These are phyloP conservation scores for Platalea minor DNA, from an alignment of 2,797 vertebrate species.

Conservation along the genomic window DNA sequence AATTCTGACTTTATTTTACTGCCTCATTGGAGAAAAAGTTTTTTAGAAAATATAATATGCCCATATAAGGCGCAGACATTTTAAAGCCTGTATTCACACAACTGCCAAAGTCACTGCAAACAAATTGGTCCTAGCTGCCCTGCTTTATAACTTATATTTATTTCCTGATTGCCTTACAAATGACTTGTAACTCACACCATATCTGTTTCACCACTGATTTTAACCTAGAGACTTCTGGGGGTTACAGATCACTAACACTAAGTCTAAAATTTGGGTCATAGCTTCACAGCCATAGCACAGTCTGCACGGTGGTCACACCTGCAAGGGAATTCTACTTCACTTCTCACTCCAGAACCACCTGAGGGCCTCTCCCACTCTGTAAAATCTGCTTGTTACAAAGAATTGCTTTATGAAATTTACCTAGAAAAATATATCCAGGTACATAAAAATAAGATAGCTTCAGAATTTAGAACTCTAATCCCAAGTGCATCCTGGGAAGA, in stretches of 20 bases:
- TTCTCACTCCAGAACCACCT: background rate
- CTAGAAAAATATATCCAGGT: background rate
- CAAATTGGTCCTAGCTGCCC: background rate
- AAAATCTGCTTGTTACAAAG: background rate
- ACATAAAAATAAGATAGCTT: background rate
- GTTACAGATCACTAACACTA: background rate
- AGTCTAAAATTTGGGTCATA: background rate
- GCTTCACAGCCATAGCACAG: background rate
- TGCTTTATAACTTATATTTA: background rate
- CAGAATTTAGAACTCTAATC: background rate
- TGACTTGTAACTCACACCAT: background rate
- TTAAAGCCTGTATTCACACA: background rate
- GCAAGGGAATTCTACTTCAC: background rate
- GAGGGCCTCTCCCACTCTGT: background rate
- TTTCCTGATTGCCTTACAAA: background rate
- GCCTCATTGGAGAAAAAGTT: background rate
- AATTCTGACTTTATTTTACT: background rate
- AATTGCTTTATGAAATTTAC: background rate
- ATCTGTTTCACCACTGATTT: background rate
- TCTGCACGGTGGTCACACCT: background rate
- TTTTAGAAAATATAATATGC: background rate
- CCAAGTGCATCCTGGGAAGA: background rate
- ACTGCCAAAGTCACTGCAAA: background rate
- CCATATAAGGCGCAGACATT: background rate
- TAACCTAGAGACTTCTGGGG: background rate